Evolutionary conservation across 2,113 vertebrate genomes (phyloP).

Genomic region (Sitta europaea): DNA sequence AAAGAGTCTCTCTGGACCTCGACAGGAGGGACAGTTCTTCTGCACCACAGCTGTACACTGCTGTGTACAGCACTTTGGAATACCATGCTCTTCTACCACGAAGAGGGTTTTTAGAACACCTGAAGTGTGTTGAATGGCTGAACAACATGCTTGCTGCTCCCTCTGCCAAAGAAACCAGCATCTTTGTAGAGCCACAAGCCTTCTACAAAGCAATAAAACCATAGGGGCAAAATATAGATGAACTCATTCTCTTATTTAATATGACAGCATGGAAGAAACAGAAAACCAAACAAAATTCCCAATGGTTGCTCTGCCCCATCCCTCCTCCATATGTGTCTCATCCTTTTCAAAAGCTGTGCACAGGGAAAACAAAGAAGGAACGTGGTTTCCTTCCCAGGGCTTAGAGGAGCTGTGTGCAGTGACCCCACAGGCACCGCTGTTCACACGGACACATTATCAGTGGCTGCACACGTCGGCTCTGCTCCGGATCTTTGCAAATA

Average conservation of each 20-base stretch:
- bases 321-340: not conserved
- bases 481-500: not conserved
- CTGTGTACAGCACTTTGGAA: not conserved
- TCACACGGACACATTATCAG: not conserved
- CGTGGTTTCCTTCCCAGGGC: accelerated
- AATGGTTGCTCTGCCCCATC: not conserved
- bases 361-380: not conserved
- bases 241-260: not conserved
- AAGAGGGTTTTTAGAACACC: not conserved
- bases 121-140: not conserved
- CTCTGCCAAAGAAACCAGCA: not conserved
- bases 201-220: not conserved
- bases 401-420: not conserved
- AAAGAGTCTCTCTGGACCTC: not conserved
- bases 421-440: not conserved
- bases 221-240: not conserved
- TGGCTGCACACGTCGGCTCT: accelerated
- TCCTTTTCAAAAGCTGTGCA: not conserved
- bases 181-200: not conserved
- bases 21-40: accelerated
- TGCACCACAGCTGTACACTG: not conserved
- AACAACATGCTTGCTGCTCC: not conserved
- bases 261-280: not conserved
- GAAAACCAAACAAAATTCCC: not conserved
- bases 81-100: not conserved